Conservation (phyloP, 2,113 vertebrate genomes). For the Phycodurus eques region DNA sequence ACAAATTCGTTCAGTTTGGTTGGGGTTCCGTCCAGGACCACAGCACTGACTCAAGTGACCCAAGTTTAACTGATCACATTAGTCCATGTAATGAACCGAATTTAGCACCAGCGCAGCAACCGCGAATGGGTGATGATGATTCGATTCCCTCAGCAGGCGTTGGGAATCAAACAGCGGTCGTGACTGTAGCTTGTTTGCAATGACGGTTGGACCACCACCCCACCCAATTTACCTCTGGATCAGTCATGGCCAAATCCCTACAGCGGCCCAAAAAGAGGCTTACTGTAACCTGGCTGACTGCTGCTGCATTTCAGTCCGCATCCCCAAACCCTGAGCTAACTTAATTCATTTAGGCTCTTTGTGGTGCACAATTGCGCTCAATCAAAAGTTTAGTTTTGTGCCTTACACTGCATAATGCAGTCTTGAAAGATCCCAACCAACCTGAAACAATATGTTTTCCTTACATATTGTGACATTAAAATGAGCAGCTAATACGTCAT, state of each 20-base stretch:
- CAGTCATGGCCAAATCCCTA: not conserved
- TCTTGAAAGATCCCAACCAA: not conserved
- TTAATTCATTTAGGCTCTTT: not conserved
- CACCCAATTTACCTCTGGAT: not conserved
- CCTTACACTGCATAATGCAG: not conserved
- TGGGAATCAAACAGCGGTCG: no score
- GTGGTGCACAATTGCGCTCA: not conserved
- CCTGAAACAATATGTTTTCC: not conserved
- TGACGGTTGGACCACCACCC: no score
- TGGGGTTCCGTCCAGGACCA: not conserved
- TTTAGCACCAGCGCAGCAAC: not conserved
- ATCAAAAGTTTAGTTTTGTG: conserved; percentile 4
- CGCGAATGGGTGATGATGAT: no score
- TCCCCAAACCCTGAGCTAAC: not conserved
- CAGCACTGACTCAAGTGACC: not conserved
- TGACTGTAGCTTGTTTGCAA: no score
- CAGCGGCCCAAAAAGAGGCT: not conserved
- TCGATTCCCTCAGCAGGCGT: no score
- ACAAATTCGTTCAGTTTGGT: no score
- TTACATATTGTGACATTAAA: conserved; percentile 1
- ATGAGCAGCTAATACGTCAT: not conserved
- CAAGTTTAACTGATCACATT: not conserved
- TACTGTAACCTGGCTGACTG: not conserved
- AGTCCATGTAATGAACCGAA: not conserved
- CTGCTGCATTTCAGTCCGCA: not conserved